These are phyloP conservation scores for Leptinotarsa haldemani DNA, from an alignment of 2,888 invertebrate species.

Conservation along the genomic window DNA sequence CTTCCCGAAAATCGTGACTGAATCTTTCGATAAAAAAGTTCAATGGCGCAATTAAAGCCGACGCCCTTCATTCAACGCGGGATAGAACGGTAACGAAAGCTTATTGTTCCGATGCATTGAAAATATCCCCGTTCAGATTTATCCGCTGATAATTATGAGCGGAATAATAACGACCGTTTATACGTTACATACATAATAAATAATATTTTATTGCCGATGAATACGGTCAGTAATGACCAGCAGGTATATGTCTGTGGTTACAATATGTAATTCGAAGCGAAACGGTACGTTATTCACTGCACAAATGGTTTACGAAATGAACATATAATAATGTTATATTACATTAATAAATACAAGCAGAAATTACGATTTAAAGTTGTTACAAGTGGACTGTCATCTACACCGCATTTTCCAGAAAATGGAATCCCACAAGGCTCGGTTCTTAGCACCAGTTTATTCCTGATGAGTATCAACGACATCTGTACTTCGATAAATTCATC, in stretches of 20 bases:
- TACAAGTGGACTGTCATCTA: too few relatives aligned
- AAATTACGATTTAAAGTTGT: neutral
- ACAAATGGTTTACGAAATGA: neutral
- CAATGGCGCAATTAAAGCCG: constrained; percentile 25
- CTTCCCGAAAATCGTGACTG: constrained; percentile 10
- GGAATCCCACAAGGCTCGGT: too few relatives aligned
- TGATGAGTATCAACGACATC: too few relatives aligned
- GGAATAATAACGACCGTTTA: constrained; percentile 24
- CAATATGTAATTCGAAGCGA: neutral
- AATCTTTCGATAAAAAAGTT: constrained; percentile 8
- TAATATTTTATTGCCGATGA: constrained; percentile 6
- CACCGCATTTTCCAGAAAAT: too few relatives aligned
- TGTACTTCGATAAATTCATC: too few relatives aligned
- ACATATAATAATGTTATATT: too few relatives aligned
- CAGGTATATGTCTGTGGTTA: neutral
- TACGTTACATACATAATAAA: constrained; percentile 1
- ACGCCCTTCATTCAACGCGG: constrained; percentile 13
- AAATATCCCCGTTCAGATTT: constrained; percentile 15
- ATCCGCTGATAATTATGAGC: constrained; percentile 18
- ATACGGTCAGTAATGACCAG: neutral
- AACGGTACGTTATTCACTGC: neutral
- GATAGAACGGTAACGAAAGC: constrained; percentile 21
- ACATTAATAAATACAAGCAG: too few relatives aligned
- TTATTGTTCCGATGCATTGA: constrained; percentile 24
- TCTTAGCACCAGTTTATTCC: too few relatives aligned